These are phyloP conservation scores for Morinoia aosen DNA, from an alignment of 2,888 invertebrate species.

Conservation along the genomic window DNA sequence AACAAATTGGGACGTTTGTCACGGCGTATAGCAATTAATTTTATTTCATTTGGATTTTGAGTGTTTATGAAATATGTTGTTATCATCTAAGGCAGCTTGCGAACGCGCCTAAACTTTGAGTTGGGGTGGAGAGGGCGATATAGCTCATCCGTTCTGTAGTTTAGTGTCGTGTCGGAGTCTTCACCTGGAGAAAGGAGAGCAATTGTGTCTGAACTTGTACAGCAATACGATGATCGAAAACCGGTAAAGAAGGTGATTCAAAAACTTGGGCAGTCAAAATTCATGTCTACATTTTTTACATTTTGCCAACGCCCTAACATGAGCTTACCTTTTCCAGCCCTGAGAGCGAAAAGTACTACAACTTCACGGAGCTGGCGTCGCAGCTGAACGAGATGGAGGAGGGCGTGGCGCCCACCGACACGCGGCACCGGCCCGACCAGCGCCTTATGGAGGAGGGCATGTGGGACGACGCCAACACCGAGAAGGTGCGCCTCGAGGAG, in stretches of 20 bases:
- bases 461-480: constrained; percentile 91
- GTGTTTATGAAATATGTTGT: no score
- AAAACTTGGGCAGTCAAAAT: neutral
- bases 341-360: constrained; percentile 85
- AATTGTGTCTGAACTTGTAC: no score
- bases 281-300: neutral
- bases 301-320: neutral
- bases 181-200: no score
- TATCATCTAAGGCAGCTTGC: no score
- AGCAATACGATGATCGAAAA: no score
- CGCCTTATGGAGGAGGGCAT: constrained; percentile 95
- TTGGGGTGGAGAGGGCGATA: no score
- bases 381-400: constrained; percentile 96
- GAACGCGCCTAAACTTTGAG: no score
- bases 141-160: no score
- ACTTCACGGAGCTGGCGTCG: constrained; percentile 94
- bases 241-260: neutral
- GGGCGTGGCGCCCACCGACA: constrained; percentile 95
- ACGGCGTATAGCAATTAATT: no score
- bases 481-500: constrained; percentile 88
- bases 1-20: no score
- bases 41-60: no score
- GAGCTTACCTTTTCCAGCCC: constrained; percentile 72
- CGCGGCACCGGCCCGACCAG: constrained; percentile 93
- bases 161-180: no score